Conservation (phyloP, 2,113 vertebrate species). For the Lipotes vexillifer region DNA sequence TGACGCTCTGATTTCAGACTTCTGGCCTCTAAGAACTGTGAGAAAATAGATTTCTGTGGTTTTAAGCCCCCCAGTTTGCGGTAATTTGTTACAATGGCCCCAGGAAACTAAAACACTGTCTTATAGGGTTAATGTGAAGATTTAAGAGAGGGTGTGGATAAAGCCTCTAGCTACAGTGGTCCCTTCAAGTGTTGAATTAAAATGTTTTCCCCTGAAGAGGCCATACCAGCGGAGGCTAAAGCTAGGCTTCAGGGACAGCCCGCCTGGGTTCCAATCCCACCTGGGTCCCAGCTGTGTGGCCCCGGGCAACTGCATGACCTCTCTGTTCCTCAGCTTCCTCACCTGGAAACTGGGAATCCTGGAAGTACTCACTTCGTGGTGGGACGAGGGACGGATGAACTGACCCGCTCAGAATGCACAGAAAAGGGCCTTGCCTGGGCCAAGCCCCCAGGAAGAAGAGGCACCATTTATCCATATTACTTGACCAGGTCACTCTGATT, state of each 20-base stretch:
- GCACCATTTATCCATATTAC: neutral
- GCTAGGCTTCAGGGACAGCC: neutral
- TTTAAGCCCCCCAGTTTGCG: neutral
- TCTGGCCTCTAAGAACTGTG: neutral
- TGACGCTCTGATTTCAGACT: no score
- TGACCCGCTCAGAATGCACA: no score
- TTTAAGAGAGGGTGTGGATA: neutral
- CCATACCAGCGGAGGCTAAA: rapidly evolving
- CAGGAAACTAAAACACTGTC: neutral
- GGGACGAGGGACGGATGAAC: neutral
- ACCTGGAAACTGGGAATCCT: neutral
- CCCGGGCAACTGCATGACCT: neutral
- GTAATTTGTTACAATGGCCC: neutral
- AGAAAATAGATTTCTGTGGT: neutral
- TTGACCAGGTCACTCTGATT: neutral
- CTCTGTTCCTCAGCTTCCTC: neutral
- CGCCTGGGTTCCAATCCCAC: neutral
- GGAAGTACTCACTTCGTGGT: neutral
- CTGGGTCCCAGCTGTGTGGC: neutral
- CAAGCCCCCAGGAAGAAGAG: neutral
- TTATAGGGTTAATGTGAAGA: neutral
- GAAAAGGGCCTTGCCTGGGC: neutral
- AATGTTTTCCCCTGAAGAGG: neutral
- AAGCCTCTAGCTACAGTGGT: neutral
- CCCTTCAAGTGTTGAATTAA: neutral